Percentiles rank a stretch among this genome's conserved stretches.
Evolutionary conservation across 1,140 invertebrate genomes (phyloP).

Genomic region (Hycleus cichorii): DNA sequence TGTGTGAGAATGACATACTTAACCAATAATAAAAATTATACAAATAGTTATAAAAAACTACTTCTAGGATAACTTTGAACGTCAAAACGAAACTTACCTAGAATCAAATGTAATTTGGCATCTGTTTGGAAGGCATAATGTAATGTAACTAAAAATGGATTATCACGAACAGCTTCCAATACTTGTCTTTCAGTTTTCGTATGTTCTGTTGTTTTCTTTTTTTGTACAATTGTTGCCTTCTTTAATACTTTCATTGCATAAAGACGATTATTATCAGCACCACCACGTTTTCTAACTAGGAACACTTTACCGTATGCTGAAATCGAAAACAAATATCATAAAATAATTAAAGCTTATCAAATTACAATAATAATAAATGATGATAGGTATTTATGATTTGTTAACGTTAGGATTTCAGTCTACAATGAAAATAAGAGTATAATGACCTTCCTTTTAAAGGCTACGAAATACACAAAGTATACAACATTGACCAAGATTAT

Average conservation of each 20-base stretch:
- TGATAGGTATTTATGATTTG: not conserved
- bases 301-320: conserved; percentile 92
- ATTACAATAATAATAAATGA: not conserved
- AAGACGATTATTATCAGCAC: conserved; percentile 69
- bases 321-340: conserved; percentile 44
- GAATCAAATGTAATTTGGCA: conserved; percentile 82
- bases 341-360: not conserved
- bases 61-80: too few species aligned
- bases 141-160: conserved; percentile 85
- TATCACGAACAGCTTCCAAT: conserved; percentile 77
- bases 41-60: not conserved
- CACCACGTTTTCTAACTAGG: conserved; percentile 75
- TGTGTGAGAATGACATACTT: too few species aligned
- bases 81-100: conserved; percentile 58
- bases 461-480: not conserved
- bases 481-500: too few species aligned
- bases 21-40: not conserved
- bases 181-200: conserved; percentile 86
- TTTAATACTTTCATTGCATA: conserved; percentile 95
- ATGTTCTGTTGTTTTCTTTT: conserved; percentile 90
- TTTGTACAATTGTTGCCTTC: conserved; percentile 83
- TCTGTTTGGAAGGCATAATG: conserved; percentile 94
- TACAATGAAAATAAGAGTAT: too few species aligned
- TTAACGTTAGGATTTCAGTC: too few species aligned
- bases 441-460: not conserved